These are phyloP conservation scores for Poeciliopsis occidentalis DNA, from an alignment of 2,113 vertebrate genomes.

Conservation along the genomic window DNA sequence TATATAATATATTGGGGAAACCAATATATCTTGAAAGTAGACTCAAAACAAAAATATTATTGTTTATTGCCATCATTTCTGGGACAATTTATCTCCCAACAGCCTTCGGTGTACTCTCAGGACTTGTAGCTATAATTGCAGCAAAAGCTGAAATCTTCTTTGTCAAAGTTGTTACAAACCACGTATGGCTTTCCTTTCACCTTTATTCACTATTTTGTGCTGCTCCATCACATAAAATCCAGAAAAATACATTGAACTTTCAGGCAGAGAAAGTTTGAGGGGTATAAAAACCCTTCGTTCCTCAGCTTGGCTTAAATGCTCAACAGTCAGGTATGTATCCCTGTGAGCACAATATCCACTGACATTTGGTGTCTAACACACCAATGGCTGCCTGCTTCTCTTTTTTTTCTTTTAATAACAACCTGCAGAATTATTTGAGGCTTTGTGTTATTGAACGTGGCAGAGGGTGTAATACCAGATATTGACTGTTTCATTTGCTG, in stretches of 20 bases:
- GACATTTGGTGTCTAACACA: conserved; percentile 48
- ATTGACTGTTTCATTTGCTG: conserved; percentile 48
- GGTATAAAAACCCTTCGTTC: conserved; percentile 7
- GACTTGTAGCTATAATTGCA: too few species aligned
- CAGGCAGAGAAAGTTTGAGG: too few species aligned
- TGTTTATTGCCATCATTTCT: too few species aligned
- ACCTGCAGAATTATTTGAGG: conserved; percentile 35
- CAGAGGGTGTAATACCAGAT: conserved; percentile 32
- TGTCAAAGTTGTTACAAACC: too few species aligned
- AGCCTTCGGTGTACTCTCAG: too few species aligned
- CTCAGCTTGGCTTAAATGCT: conserved; percentile 25
- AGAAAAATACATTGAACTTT: not conserved
- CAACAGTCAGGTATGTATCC: conserved; percentile 34
- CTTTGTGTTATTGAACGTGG: conserved; percentile 38
- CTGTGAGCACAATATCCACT: conserved; percentile 42
- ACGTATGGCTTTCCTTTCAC: too few species aligned
- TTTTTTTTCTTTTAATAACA: conserved; percentile 24
- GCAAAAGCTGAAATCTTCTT: too few species aligned
- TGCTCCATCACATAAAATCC: not conserved
- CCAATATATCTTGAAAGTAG: too few species aligned
- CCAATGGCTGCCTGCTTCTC: conserved; percentile 12
- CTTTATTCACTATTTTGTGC: too few species aligned
- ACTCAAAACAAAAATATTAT: too few species aligned
- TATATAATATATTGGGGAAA: too few species aligned
- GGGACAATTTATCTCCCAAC: too few species aligned